A percentile compares a stretch with the other conserved stretches of the same genome.
These are phyloP conservation scores for Stenodera caucasica DNA, from an alignment of 2,888 invertebrate genomes.

Conservation along the genomic window DNA sequence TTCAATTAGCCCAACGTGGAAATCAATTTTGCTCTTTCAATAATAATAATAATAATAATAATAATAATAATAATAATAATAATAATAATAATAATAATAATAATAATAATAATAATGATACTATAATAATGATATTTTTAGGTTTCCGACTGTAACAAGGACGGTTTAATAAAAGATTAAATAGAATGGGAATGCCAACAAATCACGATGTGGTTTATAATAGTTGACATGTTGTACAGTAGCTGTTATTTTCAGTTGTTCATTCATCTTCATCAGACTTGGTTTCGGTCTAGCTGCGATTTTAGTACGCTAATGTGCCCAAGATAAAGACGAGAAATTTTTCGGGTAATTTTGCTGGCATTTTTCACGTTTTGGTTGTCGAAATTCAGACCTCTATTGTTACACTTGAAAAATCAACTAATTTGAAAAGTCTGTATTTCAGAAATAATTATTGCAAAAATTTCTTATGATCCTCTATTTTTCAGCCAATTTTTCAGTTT, in stretches of 20 bases:
- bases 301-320: background rate
- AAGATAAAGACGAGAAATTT: too few species aligned
- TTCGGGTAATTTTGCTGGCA: too few species aligned
- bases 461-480: too few species aligned
- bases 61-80: background rate
- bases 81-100: background rate
- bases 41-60: background rate
- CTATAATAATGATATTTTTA: background rate
- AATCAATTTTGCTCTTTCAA: too few species aligned
- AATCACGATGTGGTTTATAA: slow-evolving; percentile 17
- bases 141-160: slow-evolving; percentile 9
- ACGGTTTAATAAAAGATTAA: slow-evolving; percentile 18
- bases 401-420: too few species aligned
- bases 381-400: too few species aligned
- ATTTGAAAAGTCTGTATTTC: too few species aligned
- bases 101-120: too few species aligned
- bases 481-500: too few species aligned
- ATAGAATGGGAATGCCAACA: slow-evolving; percentile 17
- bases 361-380: too few species aligned
- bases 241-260: slow-evolving; percentile 24
- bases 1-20: background rate
- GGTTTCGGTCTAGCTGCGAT: background rate
- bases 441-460: too few species aligned
- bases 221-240: slow-evolving; percentile 21
- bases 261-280: slow-evolving; percentile 26